These are phyloP conservation scores for Petrolisthes manimaculis DNA, from an alignment of 2,888 invertebrate genomes.

Conservation along the genomic window DNA sequence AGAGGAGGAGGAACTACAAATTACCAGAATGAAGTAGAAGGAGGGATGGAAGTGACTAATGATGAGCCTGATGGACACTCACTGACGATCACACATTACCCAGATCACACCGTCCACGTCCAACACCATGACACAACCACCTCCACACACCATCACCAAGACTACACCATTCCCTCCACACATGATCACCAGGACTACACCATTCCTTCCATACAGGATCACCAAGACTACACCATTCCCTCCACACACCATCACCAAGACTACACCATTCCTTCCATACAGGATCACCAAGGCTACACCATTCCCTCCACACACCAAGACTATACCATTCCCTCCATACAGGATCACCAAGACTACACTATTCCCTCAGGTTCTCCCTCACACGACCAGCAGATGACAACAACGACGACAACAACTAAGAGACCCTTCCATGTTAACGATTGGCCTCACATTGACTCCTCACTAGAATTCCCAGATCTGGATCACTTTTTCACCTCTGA, in stretches of 20 bases:
- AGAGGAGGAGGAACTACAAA: background rate
- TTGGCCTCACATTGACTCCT: constrained; percentile 2
- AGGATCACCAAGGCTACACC: too few relatives aligned
- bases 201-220: constrained; percentile 11
- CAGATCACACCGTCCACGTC: constrained; percentile 28
- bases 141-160: background rate
- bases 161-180: background rate
- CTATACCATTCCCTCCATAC: constrained; percentile 16
- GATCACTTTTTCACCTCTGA: background rate
- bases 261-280: background rate
- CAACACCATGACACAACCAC: background rate
- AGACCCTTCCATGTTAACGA: too few relatives aligned
- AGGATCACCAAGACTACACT: constrained; percentile 2
- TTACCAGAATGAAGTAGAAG: background rate
- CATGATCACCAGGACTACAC: background rate
- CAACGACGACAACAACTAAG: background rate
- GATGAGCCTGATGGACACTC: background rate
- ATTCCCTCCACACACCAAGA: too few relatives aligned
- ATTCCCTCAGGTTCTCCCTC: background rate
- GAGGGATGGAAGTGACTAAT: background rate
- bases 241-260: background rate
- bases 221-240: background rate
- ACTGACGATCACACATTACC: constrained; percentile 26
- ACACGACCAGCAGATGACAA: background rate
- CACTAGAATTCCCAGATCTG: constrained; percentile 2